Evolutionary conservation across 2,113 vertebrate species (phyloP).

Genomic region (Anseranas semipalmata): DNA sequence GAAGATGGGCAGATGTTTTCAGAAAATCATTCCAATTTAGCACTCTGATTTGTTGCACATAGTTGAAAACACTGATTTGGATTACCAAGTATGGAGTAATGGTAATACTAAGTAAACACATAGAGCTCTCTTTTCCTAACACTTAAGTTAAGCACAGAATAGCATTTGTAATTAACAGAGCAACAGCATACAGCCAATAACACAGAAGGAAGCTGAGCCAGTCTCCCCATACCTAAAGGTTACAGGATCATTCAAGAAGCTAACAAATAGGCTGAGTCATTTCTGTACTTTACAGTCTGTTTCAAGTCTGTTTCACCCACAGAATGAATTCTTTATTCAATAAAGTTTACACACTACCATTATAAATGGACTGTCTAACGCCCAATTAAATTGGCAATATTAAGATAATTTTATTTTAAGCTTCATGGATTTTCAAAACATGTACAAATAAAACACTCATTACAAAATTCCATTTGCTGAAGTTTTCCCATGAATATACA

Average conservation of each 20-base stretch:
- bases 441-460: slow-evolving; percentile 17
- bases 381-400: neutral
- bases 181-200: neutral
- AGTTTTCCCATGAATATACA: slow-evolving; percentile 35
- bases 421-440: slow-evolving; percentile 39
- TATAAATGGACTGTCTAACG: neutral
- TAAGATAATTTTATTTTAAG: slow-evolving; percentile 53
- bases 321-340: neutral
- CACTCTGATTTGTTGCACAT: neutral
- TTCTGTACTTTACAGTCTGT: neutral
- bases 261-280: neutral
- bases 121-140: neutral
- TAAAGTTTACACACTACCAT: neutral
- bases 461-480: slow-evolving; percentile 39
- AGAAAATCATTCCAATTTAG: neutral
- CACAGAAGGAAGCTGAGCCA: neutral
- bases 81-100: neutral
- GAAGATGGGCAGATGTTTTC: neutral
- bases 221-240: neutral
- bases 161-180: neutral
- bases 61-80: neutral
- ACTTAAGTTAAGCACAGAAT: neutral
- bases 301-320: neutral
- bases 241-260: neutral
- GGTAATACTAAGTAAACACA: neutral